Conservation (phyloP, 1,140 invertebrate species). For the Calliopsis andreniformis region DNA sequence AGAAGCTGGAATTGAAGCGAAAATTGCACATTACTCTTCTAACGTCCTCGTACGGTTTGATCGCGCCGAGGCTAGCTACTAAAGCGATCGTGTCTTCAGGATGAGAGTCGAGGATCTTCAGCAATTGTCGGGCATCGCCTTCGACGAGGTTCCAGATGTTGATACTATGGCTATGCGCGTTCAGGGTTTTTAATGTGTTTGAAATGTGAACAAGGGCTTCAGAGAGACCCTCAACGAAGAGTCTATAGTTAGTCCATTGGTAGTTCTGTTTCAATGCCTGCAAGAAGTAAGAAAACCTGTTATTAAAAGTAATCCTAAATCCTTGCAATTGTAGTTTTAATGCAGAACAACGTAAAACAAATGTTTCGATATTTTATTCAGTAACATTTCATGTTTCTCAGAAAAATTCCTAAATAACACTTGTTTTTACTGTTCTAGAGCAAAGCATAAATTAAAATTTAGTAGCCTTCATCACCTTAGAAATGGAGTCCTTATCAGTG, state of each 20-base stretch:
- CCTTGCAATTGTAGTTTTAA: too few species aligned
- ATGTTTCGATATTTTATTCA: too few species aligned
- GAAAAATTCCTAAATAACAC: too few species aligned
- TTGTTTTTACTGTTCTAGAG: too few species aligned
- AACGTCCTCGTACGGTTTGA: constrained; percentile 62
- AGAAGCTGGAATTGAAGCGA: constrained; percentile 67
- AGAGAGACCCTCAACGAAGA: constrained; percentile 68
- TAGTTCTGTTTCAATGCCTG: constrained; percentile 46
- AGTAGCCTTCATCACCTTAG: constrained; percentile 36
- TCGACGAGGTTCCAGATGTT: constrained; percentile 72
- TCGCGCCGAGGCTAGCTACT: constrained; percentile 59
- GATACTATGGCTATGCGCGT: constrained; percentile 53
- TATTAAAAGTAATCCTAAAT: too few species aligned
- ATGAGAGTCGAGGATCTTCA: constrained; percentile 71
- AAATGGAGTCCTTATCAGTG: background rate
- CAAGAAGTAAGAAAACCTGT: background rate
- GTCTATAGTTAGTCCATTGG: constrained; percentile 58
- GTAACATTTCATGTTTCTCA: too few species aligned
- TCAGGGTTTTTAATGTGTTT: constrained; percentile 54
- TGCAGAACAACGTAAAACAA: too few species aligned
- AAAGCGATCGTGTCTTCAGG: constrained; percentile 72
- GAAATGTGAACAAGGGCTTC: constrained; percentile 67
- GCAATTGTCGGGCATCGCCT: constrained; percentile 68
- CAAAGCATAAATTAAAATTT: too few species aligned
- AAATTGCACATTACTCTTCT: constrained; percentile 65